Evolutionary conservation across 2,888 invertebrate species (phyloP), one percentile per base, ranked within the genome.

Genomic region (Achlya flavicornis): DNA sequence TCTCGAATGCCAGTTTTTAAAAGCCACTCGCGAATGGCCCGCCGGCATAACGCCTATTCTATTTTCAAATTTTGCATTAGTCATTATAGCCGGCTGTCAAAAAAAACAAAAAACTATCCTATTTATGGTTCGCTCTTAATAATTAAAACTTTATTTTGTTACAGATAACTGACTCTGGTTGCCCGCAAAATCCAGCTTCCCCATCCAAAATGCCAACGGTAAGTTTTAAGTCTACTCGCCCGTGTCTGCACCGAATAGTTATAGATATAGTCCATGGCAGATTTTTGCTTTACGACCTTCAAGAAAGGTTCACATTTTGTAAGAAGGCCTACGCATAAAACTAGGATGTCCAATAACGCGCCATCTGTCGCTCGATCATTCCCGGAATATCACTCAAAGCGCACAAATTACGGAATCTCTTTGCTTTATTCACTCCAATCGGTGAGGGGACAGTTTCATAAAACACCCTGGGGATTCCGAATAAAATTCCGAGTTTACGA

Each of bases 301-400:
- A 71, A 76, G 77, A 80, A 80, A 80, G 80, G 83, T 76, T 79
- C 79, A 77, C 80, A 79, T 85, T 84, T 81, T 81, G 77, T 80
- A 78, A 81, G 80, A 81, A 80, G 79, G 77, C 74, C 78, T 75
- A 75, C 81, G 79, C 87, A 88, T 92, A 91, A 92, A 91, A 88
- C 88, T 88, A 88, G 85, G 84, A 81, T 77, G 81, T 80, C 80
- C 89, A 88, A 92, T 91, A 90, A 88, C 88, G 82, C 85, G 78
- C 87, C 92, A 91, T 90, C 92, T 92, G 92, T 81, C 82, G 82
- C 77, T 78, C 82, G 86, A 85, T 88, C 86, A 84, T 86, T 86
- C 53, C 84, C 85, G 75, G 80, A 83, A 86, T 91, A 90, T 91
- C 88, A 89, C 85, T 88, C 86, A 80, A 85, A 84, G 84, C 75